Evolutionary conservation across 2,888 invertebrate species (phyloP).

Genomic region (Rotaria magnacalcarata): DNA sequence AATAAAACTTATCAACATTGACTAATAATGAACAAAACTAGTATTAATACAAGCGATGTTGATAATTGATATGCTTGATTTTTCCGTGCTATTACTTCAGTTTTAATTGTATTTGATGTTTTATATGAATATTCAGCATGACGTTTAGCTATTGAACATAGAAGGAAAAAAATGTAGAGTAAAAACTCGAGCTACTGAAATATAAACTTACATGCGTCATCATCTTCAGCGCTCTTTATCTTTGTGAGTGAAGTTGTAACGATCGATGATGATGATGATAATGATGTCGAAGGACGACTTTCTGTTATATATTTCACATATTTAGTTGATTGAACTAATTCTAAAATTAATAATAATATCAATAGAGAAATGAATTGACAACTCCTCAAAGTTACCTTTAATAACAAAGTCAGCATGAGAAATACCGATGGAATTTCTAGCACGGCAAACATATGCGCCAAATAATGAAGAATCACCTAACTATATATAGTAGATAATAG

Average conservation of each 20-base stretch:
- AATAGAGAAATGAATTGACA: background rate
- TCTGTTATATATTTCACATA: background rate
- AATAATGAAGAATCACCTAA: slow-evolving; percentile 7
- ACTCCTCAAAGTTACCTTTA: background rate
- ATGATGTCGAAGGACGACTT: background rate
- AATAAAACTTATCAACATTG: slow-evolving; percentile 22
- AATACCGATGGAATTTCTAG: background rate
- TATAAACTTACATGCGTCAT: background rate
- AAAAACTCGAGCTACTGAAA: background rate
- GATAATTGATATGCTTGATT: background rate
- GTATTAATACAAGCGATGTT: background rate
- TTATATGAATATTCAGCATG: background rate
- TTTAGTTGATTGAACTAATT: slow-evolving; percentile 12
- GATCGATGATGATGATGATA: background rate
- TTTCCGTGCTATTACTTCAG: background rate
- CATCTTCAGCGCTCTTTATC: background rate
- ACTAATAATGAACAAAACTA: background rate
- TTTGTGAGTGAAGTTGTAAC: background rate
- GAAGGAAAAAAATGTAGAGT: background rate
- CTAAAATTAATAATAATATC: background rate
- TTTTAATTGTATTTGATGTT: slow-evolving; percentile 12
- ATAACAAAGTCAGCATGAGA: background rate
- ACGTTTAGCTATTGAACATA: background rate
- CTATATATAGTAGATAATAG: background rate
- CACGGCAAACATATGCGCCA: slow-evolving; percentile 11